These are phyloP conservation scores for Channa argus DNA, from an alignment of 2,113 vertebrate genomes.

Conservation along the genomic window DNA sequence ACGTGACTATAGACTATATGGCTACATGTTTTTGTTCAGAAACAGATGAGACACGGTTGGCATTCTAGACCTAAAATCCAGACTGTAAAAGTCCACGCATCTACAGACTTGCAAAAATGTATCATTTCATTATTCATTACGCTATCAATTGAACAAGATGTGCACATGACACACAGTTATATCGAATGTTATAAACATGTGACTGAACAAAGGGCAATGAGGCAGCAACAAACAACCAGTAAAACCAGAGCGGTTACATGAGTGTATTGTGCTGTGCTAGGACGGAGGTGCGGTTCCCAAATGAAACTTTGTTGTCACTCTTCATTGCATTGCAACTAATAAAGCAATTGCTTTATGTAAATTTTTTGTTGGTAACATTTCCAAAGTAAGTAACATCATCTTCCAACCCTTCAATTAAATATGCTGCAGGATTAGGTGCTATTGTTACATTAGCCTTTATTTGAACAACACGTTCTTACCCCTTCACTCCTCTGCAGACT, in stretches of 20 bases:
- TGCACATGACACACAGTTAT: neutral
- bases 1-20: no score
- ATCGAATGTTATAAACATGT: neutral
- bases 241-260: conserved; percentile 27
- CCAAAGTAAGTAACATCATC: no score
- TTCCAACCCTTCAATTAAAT: no score
- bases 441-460: no score
- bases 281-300: conserved; percentile 25
- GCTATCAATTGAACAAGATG: neutral
- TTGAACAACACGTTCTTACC: no score
- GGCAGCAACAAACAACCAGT: neutral
- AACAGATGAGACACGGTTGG: no score
- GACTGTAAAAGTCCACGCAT: neutral
- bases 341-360: no score
- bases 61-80: neutral
- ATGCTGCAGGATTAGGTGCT: no score
- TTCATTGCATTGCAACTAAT: neutral
- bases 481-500: no score
- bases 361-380: no score
- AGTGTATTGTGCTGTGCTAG: conserved; percentile 12
- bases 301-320: neutral
- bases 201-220: conserved; percentile 19
- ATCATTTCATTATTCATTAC: neutral
- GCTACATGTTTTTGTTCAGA: no score
- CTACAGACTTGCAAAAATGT: no score